Conservation (phyloP, 2,797 vertebrate species). For the Sebastes matsubarae region DNA sequence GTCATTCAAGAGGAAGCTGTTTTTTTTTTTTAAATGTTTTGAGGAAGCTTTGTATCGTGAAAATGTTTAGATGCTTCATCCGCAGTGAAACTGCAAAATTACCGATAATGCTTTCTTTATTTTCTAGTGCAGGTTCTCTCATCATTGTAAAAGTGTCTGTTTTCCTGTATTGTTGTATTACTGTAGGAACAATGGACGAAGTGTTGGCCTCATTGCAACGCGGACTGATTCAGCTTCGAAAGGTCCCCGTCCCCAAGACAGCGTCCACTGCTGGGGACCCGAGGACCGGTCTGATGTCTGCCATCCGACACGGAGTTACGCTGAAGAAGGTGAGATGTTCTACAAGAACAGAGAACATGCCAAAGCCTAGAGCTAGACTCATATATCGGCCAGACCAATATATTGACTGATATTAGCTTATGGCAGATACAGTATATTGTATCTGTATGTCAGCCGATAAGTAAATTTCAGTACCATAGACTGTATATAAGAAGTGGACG, state of each 20-base stretch:
- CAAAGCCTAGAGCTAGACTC: not conserved
- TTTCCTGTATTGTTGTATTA: not conserved
- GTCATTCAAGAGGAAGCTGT: slow-evolving; percentile 12
- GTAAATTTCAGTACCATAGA: not conserved
- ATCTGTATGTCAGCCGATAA: not conserved
- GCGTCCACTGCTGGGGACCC: slow-evolving; percentile 45
- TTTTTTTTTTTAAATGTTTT: no score
- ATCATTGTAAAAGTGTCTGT: not conserved
- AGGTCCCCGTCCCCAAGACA: slow-evolving; percentile 43
- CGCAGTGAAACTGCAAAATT: not conserved
- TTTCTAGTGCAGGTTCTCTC: not conserved
- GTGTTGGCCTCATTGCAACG: slow-evolving; percentile 91
- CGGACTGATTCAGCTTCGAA: slow-evolving; percentile 81
- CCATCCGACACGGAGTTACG: slow-evolving; percentile 90
- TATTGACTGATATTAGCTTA: not conserved
- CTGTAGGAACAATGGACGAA: slow-evolving; percentile 92
- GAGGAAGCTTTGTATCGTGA: not conserved
- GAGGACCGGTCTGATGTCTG: slow-evolving; percentile 86
- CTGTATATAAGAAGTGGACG: no score
- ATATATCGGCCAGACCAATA: not conserved
- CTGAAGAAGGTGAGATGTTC: slow-evolving; percentile 84
- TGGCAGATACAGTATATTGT: not conserved
- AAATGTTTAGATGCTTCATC: not conserved
- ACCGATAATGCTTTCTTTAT: not conserved
- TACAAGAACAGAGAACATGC: not conserved